These are phyloP conservation scores for Muscidifurax raptorellus DNA, from an alignment of 1,140 invertebrate genomes.

Conservation along the genomic window DNA sequence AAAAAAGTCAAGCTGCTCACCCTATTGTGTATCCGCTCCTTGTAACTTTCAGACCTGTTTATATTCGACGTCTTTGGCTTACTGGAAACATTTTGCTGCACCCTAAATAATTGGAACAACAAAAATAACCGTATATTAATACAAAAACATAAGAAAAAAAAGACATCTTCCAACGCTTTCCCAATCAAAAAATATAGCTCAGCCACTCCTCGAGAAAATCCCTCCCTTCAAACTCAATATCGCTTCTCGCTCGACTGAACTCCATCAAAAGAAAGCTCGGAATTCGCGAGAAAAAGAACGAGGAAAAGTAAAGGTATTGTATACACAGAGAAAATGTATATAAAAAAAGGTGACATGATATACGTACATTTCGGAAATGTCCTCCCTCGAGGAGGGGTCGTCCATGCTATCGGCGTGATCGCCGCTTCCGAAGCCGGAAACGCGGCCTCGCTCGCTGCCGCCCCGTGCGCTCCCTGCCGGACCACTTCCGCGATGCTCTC, in stretches of 20 bases:
- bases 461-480: constrained; percentile 54
- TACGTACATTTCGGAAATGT: constrained; percentile 73
- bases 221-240: no score
- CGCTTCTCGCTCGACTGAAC: neutral
- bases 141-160: neutral
- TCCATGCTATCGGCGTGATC: constrained; percentile 73
- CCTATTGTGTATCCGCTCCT: constrained; percentile 78
- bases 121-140: constrained; percentile 58
- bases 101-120: constrained; percentile 61
- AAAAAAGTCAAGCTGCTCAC: constrained; percentile 66
- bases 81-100: constrained; percentile 75
- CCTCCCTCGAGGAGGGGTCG: constrained; percentile 72
- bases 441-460: constrained; percentile 70
- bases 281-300: neutral
- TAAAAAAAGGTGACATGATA: neutral
- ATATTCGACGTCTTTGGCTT: constrained; percentile 77
- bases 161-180: no score
- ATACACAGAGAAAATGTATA: constrained; percentile 28
- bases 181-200: no score
- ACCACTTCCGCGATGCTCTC: constrained; percentile 68
- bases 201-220: no score
- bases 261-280: neutral
- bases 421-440: constrained; percentile 65
- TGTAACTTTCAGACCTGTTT: constrained; percentile 80
- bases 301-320: neutral